Base-by-base conservation (phyloP, 2,113 vertebrate genomes). In the Psilopsiagon aurifrons region DNA sequence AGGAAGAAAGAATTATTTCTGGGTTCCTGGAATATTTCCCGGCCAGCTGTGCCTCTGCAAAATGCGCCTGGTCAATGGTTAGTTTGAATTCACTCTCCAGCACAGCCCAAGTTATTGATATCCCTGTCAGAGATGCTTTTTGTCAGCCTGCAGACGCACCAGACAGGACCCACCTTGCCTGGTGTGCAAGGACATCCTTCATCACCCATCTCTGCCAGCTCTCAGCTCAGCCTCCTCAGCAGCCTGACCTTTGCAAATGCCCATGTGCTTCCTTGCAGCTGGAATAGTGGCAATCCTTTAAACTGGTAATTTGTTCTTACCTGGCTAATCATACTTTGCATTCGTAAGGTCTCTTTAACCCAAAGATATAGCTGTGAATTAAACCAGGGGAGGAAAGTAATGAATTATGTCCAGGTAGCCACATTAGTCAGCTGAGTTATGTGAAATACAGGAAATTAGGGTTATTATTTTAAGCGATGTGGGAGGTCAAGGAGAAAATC, bases 31-130 rank as follows among this genome's bases (percentile, higher is more conserved):
- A 35, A 18, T 47, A 24, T 84, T 78, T 78, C n/a, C 49, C 25
- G 23, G 28, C 39, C 2, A 3, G 67, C n/a, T 6, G 0, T 31
- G 75, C 37, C 43, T 28, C 71, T 80, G n/a, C 63, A 46, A 73
- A 86, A 83, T 0, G 1, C 0, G 0, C 39, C 33, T 69, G 47
- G 51, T 54, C 31, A 31, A 7, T 17, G 59, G 37, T 63, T 62
- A 41, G 90, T 73, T 41, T 2, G 2, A 88, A 51, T 67, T 23
- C 1, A 1, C 60, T 43, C 27, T 66, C 69, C 5, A 4, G 74
- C 75, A 91, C 66, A 79, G 41, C 64, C 27, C 6, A 39, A 63
- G 83, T 85, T 91, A 66, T 27, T 60, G 67, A 91, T 83, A 87
- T 47, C 75, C 28, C 39, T 29, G 41, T 63, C 78, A 47, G 37